Conservation (phyloP, 2,888 invertebrate species). For the Ernsta delagoae region DNA sequence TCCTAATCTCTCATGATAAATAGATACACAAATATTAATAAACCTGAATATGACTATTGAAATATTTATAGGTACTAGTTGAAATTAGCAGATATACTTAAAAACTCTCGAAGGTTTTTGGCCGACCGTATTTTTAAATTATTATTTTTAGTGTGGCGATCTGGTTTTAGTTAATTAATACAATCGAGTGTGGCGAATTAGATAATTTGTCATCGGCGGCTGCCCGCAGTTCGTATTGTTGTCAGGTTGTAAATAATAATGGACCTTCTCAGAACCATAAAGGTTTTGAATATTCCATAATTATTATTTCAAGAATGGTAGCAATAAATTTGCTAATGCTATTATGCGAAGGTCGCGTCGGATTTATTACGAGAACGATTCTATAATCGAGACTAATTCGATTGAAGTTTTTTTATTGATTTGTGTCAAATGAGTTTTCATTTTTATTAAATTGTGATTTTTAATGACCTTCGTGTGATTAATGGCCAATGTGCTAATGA, state of each 20-base stretch:
- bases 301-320: conserved; percentile 50
- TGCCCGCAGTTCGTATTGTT: conserved; percentile 58
- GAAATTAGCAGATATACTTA: not conserved
- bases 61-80: too few relatives aligned
- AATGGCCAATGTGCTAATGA: conserved; percentile 10
- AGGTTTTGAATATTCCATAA: conserved; percentile 45
- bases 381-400: conserved; percentile 25
- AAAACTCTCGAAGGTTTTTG: not conserved
- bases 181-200: conserved; percentile 72
- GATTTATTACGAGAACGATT: conserved; percentile 18
- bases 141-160: conserved; percentile 24
- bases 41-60: too few relatives aligned
- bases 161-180: conserved; percentile 63
- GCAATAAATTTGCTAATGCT: conserved; percentile 57
- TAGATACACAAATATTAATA: too few relatives aligned
- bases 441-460: not conserved
- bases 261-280: conserved; percentile 67
- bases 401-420: conserved; percentile 19
- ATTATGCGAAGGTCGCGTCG: conserved; percentile 38
- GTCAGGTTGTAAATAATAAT: conserved; percentile 63
- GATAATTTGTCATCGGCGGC: conserved; percentile 74
- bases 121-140: not conserved
- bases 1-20: too few relatives aligned
- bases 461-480: conserved; percentile 6
- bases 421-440: conserved; percentile 8